Conservation (phyloP, 2,797 vertebrate genomes). For the Leptoclinus maculatus region DNA sequence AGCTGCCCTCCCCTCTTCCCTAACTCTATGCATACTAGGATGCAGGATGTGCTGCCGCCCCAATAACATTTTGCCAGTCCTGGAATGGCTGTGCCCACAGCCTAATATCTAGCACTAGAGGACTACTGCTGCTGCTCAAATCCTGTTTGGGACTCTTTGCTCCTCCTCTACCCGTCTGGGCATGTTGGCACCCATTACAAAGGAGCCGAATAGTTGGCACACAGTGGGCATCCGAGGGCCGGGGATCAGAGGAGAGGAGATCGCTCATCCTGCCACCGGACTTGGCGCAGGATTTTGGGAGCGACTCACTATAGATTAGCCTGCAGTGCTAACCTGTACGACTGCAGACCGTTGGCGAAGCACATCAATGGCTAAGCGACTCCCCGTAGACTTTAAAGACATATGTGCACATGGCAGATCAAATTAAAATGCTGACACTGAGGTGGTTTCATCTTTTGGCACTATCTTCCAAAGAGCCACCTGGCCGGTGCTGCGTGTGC, state of each 20-base stretch:
- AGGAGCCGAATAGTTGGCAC: constrained; percentile 77
- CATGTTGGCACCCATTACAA: constrained; percentile 81
- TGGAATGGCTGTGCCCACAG: constrained; percentile 48
- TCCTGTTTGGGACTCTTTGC: constrained; percentile 64
- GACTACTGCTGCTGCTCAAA: constrained; percentile 67
- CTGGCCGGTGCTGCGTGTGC: constrained; percentile 70
- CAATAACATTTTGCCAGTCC: constrained; percentile 45
- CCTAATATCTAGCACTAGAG: constrained; percentile 48
- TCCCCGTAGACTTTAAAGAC: constrained; percentile 81
- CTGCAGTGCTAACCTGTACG: constrained; percentile 80
- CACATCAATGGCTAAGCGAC: constrained; percentile 75
- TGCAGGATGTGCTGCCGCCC: constrained; percentile 39
- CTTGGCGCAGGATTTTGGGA: constrained; percentile 73
- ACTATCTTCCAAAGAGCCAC: constrained; percentile 77
- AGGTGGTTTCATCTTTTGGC: constrained; percentile 82
- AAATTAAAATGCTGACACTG: constrained; percentile 83
- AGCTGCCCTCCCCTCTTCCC: background rate
- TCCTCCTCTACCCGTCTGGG: constrained; percentile 78
- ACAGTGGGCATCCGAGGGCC: constrained; percentile 64
- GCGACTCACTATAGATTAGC: constrained; percentile 82
- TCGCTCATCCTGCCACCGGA: constrained; percentile 80
- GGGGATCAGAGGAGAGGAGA: constrained; percentile 78
- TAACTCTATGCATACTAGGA: background rate
- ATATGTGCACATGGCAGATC: constrained; percentile 83
- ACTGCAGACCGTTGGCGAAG: constrained; percentile 72